Evolutionary conservation across 2,888 invertebrate genomes (phyloP).

Genomic region (Dolomedes plantarius): DNA sequence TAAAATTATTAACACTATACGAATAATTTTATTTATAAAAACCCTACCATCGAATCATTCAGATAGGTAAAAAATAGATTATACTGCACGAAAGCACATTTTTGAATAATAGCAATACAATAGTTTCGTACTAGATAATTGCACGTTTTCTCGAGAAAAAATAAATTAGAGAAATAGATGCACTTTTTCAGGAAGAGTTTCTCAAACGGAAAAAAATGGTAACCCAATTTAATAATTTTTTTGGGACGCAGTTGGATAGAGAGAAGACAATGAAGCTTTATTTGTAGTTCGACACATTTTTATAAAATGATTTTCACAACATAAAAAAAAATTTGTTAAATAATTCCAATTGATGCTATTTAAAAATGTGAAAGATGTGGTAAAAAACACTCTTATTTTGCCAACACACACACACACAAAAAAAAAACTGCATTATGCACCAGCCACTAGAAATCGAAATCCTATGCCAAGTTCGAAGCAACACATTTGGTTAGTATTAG

Average conservation of each 20-base stretch:
- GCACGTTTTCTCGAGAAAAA: background rate
- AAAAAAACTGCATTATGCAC: background rate
- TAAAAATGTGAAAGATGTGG: conserved; percentile 21
- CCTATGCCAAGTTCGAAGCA: background rate
- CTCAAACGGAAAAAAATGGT: background rate
- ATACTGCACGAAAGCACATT: background rate
- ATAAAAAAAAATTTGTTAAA: conserved; percentile 47
- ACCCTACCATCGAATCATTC: no score
- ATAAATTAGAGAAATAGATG: background rate
- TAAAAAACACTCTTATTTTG: background rate
- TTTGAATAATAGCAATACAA: background rate
- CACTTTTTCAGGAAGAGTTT: background rate
- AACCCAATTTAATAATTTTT: conserved; percentile 48
- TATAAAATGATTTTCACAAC: conserved; percentile 13
- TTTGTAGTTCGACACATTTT: conserved; percentile 46
- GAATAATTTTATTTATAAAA: no score
- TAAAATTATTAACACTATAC: no score
- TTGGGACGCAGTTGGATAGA: conserved; percentile 22
- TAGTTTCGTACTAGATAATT: background rate
- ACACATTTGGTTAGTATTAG: conserved; percentile 36
- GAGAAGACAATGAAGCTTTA: conserved; percentile 19
- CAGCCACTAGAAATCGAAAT: conserved; percentile 36
- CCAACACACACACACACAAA: no score
- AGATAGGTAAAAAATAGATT: background rate
- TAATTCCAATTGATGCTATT: conserved; percentile 44